Base-by-base conservation (phyloP, 2,888 invertebrate species). In the Cybosia mesomella region DNA sequence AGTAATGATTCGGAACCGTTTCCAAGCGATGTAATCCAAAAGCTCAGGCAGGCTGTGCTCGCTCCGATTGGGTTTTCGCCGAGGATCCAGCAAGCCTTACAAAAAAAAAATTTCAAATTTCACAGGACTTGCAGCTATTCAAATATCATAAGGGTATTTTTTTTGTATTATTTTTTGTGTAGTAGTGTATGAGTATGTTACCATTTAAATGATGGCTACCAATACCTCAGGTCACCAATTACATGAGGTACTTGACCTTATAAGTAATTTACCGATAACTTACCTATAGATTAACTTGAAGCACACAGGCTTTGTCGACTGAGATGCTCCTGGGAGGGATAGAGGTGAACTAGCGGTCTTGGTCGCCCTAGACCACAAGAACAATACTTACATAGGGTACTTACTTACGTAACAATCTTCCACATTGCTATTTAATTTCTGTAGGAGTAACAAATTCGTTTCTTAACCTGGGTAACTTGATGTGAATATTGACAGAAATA, bases 91-190 rank as follows among this genome's bases (percentile, higher is more conserved):
- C 86, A 91, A 79, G 88, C 92, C 32, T 81, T 94, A 66, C 86
- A 89, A 72, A 85, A 83, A 69, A 83, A 88, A 32, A 87, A 93
- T 72, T 94, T 94, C 67, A 83, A 82, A 74, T 94, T 88, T 72
- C 94, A 94, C 68, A 87, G 93, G 69, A 85, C 87, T 74, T 92
- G 90, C 82, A 94, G 94, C 71, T 87, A 79, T 71, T 83, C 84
- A n/a, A 84, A 90, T 77, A 82, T 90, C 75, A 80, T 88, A 73
- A 78, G 83, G 85, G 91, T 89, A 85, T 62, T 61, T 63, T 58
- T 66, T 58, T 58, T 28, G 11, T 43, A 13, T 58, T 61, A 22
- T 24, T 53, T 18, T 59, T 49, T 54, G 53, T 58, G 13, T 11
- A 55, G 54, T 55, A 1, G 1, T 5, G 9, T 3, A n/a, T n/a